phyloP scores from a whole-genome alignment of 2,797 vertebrate species.

The Anguilla obscura region DNA sequence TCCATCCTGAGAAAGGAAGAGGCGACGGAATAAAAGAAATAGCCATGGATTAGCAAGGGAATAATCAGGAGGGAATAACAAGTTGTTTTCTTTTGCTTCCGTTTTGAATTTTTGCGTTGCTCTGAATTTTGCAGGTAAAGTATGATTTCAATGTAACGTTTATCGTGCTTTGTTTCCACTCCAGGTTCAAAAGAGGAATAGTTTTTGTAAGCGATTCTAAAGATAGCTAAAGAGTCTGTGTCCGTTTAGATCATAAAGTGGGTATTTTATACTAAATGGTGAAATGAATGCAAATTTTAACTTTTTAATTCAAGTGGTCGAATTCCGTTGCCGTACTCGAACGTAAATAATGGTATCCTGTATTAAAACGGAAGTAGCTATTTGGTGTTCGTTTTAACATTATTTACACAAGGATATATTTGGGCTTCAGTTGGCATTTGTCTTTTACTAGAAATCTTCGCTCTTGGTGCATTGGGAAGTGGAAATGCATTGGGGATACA shows the following conservation, averaged over 20 bases:
- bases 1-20: constrained; percentile 10
- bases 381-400: not conserved
- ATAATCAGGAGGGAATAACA: not conserved
- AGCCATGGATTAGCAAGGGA: constrained; percentile 4
- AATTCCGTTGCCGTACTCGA: not conserved
- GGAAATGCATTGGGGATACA: not conserved
- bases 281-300: not conserved
- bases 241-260: not conserved
- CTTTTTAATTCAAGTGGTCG: not conserved
- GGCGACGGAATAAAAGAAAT: constrained; percentile 8
- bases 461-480: not conserved
- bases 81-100: not conserved
- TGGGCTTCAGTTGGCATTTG: not conserved
- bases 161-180: constrained; percentile 12
- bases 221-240: not conserved
- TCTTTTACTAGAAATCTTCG: not conserved
- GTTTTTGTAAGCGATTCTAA: not conserved
- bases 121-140: constrained; percentile 13
- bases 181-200: not conserved
- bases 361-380: constrained; percentile 15
- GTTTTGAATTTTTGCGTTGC: not conserved
- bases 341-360: constrained; percentile 6
- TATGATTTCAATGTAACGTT: not conserved
- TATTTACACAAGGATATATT: not conserved
- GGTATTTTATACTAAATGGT: not conserved